Evolutionary conservation across 2,888 invertebrate species (phyloP).

Genomic region (Myopa tessellatipennis): DNA sequence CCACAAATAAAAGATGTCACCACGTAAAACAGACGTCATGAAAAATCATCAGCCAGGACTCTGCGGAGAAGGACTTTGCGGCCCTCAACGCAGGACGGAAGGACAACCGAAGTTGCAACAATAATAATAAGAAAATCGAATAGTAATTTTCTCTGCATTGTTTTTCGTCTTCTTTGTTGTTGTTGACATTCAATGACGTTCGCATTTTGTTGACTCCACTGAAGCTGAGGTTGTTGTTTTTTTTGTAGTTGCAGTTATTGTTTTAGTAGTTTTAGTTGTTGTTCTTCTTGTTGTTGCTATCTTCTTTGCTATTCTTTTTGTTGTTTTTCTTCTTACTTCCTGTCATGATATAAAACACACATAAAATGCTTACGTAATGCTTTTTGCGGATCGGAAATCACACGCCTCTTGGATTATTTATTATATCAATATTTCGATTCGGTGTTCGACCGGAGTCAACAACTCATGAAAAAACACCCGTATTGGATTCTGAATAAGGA

Average conservation of each 20-base stretch:
- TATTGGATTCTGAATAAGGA: too few relatives aligned
- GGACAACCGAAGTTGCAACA: slow-evolving; percentile 8
- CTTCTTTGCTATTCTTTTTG: neutral
- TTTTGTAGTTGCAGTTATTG: too few relatives aligned
- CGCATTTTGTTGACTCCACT: neutral
- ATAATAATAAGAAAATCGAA: slow-evolving; percentile 25
- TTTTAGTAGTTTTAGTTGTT: neutral
- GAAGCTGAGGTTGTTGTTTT: too few relatives aligned
- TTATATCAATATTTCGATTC: slow-evolving; percentile 38
- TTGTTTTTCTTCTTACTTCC: neutral
- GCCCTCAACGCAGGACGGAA: too few relatives aligned
- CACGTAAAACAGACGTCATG: slow-evolving; percentile 27
- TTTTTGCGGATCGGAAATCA: slow-evolving; percentile 35
- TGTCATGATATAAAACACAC: slow-evolving; percentile 1
- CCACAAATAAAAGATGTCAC: slow-evolving; percentile 26
- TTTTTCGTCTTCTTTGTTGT: neutral
- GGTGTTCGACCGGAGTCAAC: slow-evolving; percentile 35
- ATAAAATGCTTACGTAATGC: slow-evolving; percentile 14
- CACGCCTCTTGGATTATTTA: slow-evolving; percentile 45
- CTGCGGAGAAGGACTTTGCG: neutral
- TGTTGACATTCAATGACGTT: neutral
- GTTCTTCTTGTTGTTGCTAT: slow-evolving; percentile 1
- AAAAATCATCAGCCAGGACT: neutral
- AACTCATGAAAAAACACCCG: too few relatives aligned
- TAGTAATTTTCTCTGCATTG: slow-evolving; percentile 28